A percentile compares a stretch with the other conserved stretches of the same genome.
These are phyloP conservation scores for Tridacna gigas DNA, from an alignment of 2,888 invertebrate genomes.

Conservation along the genomic window DNA sequence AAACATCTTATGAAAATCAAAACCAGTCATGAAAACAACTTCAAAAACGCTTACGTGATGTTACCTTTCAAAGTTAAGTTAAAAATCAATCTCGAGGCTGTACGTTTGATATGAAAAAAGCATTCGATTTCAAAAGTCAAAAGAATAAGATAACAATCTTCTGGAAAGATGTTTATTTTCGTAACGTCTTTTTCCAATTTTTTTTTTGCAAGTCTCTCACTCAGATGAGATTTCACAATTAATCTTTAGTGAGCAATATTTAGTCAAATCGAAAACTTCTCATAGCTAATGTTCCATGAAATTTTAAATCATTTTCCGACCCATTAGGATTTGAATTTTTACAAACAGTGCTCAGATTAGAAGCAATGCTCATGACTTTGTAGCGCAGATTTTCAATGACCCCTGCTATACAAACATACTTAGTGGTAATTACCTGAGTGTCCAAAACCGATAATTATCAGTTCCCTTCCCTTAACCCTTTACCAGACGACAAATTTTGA, in stretches of 20 bases:
- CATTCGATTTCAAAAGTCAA: constrained; percentile 10
- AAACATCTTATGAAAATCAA: not conserved
- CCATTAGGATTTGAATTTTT: constrained; percentile 39
- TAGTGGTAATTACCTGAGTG: constrained; percentile 13
- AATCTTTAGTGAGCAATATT: constrained; percentile 39
- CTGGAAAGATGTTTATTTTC: constrained; percentile 23
- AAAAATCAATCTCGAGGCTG: not conserved
- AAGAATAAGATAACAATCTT: constrained; percentile 17
- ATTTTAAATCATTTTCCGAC: constrained; percentile 54
- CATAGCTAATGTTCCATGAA: constrained; percentile 49
- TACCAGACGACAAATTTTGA: too few species aligned
- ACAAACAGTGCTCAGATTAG: constrained; percentile 14
- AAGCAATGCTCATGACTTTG: constrained; percentile 8
- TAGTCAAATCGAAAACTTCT: constrained; percentile 31
- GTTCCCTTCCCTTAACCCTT: not conserved
- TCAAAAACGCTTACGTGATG: not conserved
- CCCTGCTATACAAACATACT: constrained; percentile 24
- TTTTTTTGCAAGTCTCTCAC: constrained; percentile 8
- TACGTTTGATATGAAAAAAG: not conserved
- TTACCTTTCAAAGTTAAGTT: not conserved
- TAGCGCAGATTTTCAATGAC: constrained; percentile 12
- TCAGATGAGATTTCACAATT: constrained; percentile 41
- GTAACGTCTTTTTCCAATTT: not conserved
- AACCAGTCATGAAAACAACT: not conserved
- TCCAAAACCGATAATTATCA: constrained; percentile 16